Evolutionary conservation across 2,113 vertebrate species (phyloP).

Genomic region (Octodon degus): DNA sequence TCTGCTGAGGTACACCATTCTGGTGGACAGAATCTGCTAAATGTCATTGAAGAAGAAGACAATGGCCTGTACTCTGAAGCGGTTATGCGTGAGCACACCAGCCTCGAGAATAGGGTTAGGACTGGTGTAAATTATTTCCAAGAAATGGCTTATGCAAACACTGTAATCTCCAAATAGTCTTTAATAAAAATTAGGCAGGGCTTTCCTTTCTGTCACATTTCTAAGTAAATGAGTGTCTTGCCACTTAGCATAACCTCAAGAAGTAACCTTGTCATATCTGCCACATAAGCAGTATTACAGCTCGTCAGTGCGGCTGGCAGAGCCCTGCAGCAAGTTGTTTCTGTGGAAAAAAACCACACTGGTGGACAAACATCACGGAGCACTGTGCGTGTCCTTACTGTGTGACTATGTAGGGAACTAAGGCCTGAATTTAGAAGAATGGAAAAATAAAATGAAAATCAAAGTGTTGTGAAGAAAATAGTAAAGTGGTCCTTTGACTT

Average conservation of each 20-base stretch:
- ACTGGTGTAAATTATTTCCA: constrained; percentile 41
- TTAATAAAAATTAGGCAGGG: constrained; percentile 80
- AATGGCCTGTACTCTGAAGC: constrained; percentile 34
- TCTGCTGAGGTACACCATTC: too few relatives aligned
- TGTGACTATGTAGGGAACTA: not conserved
- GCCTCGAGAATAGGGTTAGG: constrained; percentile 43
- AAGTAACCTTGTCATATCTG: constrained; percentile 61
- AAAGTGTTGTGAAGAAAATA: not conserved
- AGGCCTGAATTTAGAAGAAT: not conserved
- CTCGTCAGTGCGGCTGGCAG: not conserved
- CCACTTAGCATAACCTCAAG: constrained; percentile 42
- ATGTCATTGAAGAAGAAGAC: constrained; percentile 78
- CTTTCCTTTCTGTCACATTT: constrained; percentile 60
- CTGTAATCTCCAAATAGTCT: constrained; percentile 32
- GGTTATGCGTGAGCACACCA: not conserved
- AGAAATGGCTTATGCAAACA: constrained; percentile 61
- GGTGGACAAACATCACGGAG: not conserved
- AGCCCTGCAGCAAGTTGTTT: not conserved
- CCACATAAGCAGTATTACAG: not conserved
- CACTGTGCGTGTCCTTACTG: not conserved
- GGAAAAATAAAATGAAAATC: not conserved
- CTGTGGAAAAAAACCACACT: not conserved
- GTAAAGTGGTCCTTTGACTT: not conserved
- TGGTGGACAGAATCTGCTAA: constrained; percentile 78
- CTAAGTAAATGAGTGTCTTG: constrained; percentile 62